These are phyloP conservation scores for Uria lomvia DNA, from an alignment of 2,113 vertebrate species.

Conservation along the genomic window DNA sequence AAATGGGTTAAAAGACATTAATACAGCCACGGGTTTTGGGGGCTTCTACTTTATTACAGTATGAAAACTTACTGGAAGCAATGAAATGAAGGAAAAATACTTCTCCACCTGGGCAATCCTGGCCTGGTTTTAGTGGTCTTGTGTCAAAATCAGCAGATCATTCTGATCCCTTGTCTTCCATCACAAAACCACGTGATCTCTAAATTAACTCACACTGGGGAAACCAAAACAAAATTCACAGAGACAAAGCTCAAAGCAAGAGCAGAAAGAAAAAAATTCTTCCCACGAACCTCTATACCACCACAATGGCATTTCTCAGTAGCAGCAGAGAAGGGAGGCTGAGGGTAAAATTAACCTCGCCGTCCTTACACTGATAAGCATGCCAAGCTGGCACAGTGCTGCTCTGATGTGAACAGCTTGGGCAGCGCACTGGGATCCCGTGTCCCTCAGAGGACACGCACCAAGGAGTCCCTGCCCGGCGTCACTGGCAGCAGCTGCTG, in stretches of 20 bases:
- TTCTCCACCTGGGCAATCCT: background rate
- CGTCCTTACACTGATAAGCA: background rate
- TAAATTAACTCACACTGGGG: background rate
- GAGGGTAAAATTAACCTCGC: rapidly evolving
- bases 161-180: background rate
- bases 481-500: background rate
- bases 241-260: background rate
- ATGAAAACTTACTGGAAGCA: background rate
- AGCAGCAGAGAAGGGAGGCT: background rate
- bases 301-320: background rate
- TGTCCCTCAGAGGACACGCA: background rate
- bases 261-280: background rate
- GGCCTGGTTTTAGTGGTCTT: background rate
- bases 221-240: background rate
- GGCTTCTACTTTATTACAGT: background rate
- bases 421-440: rapidly evolving
- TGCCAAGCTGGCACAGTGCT: background rate
- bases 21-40: background rate
- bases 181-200: background rate
- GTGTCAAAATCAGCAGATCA: background rate
- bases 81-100: background rate
- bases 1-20: background rate
- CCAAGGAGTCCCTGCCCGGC: too few relatives aligned
- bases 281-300: background rate
- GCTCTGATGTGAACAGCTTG: background rate